Evolutionary conservation across 92 coral and sea anemone genomes (phyloP).

Genomic region (Parazoanthus atlanticus): DNA sequence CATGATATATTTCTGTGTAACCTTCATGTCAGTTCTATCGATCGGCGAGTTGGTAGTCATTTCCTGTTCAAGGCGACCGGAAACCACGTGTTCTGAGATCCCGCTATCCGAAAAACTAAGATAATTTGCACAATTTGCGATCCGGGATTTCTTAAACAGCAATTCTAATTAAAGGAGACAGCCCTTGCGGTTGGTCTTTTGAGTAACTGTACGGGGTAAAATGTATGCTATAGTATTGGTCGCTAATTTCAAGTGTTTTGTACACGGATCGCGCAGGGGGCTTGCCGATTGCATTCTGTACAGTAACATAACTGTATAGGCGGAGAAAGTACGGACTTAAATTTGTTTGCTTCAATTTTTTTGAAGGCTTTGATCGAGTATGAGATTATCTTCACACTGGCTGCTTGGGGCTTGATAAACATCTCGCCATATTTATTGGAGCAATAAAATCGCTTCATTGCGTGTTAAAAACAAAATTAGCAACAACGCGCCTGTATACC

Average conservation of each 20-base stretch:
- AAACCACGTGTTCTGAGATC: constrained; percentile 4
- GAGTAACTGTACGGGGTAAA: constrained; percentile 28
- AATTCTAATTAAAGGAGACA: constrained; percentile 31
- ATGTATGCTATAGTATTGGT: background rate
- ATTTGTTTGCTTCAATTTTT: constrained; percentile 20
- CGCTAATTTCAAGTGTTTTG: background rate
- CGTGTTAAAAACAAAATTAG: constrained; percentile 5
- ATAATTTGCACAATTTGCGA: constrained; percentile 10
- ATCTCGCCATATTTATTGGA: constrained; percentile 25
- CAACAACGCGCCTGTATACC: background rate
- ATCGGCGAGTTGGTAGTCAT: background rate
- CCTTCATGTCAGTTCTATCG: background rate
- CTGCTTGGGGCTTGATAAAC: constrained; percentile 16
- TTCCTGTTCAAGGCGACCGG: constrained; percentile 15
- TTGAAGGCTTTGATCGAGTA: constrained; percentile 7
- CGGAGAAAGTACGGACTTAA: background rate
- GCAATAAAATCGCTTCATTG: constrained; percentile 11
- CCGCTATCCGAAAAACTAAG: background rate
- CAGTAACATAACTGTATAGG: background rate
- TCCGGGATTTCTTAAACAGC: constrained; percentile 7
- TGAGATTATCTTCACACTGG: constrained; percentile 14
- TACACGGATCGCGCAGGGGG: background rate
- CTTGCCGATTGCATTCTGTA: background rate
- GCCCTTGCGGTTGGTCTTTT: constrained; percentile 18
- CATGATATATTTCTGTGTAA: constrained; percentile 6